A percentile compares a stretch with the other conserved stretches of the same genome.
Evolutionary conservation across 1,140 invertebrate genomes (phyloP).

Genomic region (Conopomorpha cramerella): DNA sequence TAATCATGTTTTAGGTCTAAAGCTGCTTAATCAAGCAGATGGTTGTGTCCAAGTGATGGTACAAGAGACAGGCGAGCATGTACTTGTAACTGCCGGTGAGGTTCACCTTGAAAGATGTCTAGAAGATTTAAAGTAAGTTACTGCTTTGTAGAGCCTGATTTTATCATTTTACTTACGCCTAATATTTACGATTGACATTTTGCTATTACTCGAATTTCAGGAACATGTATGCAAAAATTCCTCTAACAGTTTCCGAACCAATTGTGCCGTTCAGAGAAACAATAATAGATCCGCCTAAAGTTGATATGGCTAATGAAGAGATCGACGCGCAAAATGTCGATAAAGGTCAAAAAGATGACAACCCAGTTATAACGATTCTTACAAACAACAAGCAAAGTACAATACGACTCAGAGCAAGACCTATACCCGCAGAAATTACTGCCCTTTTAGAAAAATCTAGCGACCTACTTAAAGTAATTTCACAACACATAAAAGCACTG

Average conservation of each 20-base stretch:
- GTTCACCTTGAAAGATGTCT: conserved; percentile 97
- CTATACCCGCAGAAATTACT: conserved; percentile 77
- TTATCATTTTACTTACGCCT: too few relatives aligned
- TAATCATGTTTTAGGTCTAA: conserved; percentile 35
- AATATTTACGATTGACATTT: too few relatives aligned
- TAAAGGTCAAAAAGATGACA: conserved; percentile 34
- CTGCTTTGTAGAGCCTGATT: too few relatives aligned
- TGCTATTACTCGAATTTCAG: conserved; percentile 27
- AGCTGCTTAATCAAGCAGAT: conserved; percentile 83
- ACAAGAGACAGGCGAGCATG: conserved; percentile 94
- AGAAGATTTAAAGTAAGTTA: conserved; percentile 59
- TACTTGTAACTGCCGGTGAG: conserved; percentile 95
- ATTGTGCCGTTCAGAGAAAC: conserved; percentile 97
- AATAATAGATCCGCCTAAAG: conserved; percentile 78
- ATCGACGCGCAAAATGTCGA: conserved; percentile 65
- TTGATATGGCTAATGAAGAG: conserved; percentile 89
- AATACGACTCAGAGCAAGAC: conserved; percentile 78
- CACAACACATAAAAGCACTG: conserved; percentile 41
- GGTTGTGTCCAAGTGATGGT: conserved; percentile 88
- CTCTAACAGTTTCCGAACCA: conserved; percentile 89
- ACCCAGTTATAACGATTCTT: conserved; percentile 64
- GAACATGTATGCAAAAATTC: conserved; percentile 83
- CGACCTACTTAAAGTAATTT: conserved; percentile 60
- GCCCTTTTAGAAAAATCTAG: conserved; percentile 63
- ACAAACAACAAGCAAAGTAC: conserved; percentile 75